Conservation (phyloP, 1,140 invertebrate species). For the Drosophila murphyi region DNA sequence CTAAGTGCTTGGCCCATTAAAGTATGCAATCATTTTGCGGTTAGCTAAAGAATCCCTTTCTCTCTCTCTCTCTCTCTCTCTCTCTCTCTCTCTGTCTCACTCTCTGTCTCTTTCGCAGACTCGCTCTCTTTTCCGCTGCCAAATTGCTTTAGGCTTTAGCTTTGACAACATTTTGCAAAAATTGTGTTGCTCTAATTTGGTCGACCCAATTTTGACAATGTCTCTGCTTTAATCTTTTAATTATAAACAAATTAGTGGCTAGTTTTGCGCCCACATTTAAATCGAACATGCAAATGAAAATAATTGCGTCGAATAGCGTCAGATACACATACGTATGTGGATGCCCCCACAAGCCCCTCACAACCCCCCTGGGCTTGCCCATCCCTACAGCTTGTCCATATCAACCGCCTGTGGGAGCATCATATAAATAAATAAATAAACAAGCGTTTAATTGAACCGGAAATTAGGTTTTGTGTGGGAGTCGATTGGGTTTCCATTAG, state of each 20-base stretch:
- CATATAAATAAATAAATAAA: slow-evolving; percentile 78
- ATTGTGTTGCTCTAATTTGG: slow-evolving; percentile 17
- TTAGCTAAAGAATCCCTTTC: slow-evolving; percentile 44
- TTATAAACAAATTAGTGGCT: slow-evolving; percentile 73
- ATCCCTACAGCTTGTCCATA: background rate
- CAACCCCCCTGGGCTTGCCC: background rate
- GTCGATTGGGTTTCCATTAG: slow-evolving; percentile 44
- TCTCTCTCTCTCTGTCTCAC: slow-evolving; percentile 6
- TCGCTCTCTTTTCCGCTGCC: background rate
- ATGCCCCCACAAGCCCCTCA: background rate
- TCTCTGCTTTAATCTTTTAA: slow-evolving; percentile 46
- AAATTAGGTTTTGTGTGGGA: slow-evolving; percentile 78
- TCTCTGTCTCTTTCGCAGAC: background rate
- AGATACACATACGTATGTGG: background rate
- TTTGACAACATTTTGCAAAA: slow-evolving; percentile 22
- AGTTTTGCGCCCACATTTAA: slow-evolving; percentile 57
- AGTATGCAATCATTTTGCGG: slow-evolving; percentile 82
- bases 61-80: background rate
- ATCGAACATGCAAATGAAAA: slow-evolving; percentile 47
- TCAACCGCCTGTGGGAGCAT: slow-evolving; percentile 21
- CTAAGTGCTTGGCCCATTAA: slow-evolving; percentile 81
- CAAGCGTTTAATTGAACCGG: slow-evolving; percentile 82
- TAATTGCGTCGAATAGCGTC: slow-evolving; percentile 3
- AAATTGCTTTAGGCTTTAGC: background rate
- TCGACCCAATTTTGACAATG: slow-evolving; percentile 2